Conservation (phyloP, 2,797 vertebrate species). For the Mareca penelope region DNA sequence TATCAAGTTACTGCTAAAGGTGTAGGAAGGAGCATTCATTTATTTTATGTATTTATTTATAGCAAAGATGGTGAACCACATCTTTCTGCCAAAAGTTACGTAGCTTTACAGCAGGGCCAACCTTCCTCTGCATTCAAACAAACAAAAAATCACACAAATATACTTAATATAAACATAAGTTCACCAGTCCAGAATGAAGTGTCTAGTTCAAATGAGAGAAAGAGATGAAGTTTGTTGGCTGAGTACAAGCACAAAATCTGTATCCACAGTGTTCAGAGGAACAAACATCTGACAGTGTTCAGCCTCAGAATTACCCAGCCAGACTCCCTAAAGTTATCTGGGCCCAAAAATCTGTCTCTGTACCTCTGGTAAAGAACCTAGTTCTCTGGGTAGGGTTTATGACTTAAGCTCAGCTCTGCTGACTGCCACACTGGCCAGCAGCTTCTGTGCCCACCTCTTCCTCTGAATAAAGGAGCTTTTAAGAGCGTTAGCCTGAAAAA, state of each 20-base stretch:
- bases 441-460: background rate
- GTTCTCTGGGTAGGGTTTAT: fast-evolving
- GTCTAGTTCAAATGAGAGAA: background rate
- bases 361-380: background rate
- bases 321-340: background rate
- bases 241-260: background rate
- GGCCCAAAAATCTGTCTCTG: background rate
- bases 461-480: background rate
- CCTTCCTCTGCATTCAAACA: background rate
- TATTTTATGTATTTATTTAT: background rate
- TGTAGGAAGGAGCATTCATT: background rate
- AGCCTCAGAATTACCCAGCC: background rate
- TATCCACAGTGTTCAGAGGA: background rate
- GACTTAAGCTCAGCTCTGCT: background rate
- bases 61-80: background rate
- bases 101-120: background rate
- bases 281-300: background rate
- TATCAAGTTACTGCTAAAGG: background rate
- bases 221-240: background rate
- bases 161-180: background rate
- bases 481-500: background rate
- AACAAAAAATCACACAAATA: background rate
- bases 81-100: background rate
- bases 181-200: background rate
- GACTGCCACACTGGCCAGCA: background rate